Evolutionary conservation across 2,888 invertebrate genomes (phyloP).

Genomic region (Caradrina kadenii): DNA sequence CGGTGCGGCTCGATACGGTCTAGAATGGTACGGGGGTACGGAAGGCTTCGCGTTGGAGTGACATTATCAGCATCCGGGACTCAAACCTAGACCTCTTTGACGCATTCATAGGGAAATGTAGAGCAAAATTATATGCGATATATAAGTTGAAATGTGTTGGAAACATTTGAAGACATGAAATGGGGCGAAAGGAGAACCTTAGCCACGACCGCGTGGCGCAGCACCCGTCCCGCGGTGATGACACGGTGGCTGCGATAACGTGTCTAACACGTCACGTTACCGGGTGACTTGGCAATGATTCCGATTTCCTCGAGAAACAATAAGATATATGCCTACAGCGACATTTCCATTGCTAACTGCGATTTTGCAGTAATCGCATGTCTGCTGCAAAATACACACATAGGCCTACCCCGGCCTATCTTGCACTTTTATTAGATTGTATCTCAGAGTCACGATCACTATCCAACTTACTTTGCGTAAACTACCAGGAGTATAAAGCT

Average conservation of each 20-base stretch:
- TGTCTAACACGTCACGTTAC: constrained; percentile 12
- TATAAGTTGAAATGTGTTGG: constrained; percentile 44
- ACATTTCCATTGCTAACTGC: constrained; percentile 30
- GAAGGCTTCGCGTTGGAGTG: constrained; percentile 36
- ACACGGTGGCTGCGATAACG: background rate
- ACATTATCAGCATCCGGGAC: constrained; percentile 61
- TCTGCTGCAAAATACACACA: constrained; percentile 6
- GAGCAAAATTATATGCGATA: constrained; percentile 44
- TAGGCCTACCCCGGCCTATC: constrained; percentile 17
- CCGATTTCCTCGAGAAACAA: constrained; percentile 22
- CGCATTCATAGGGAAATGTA: constrained; percentile 40
- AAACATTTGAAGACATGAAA: constrained; percentile 30
- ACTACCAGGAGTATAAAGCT: constrained; percentile 52
- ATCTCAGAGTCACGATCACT: constrained; percentile 34
- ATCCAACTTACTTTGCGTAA: constrained; percentile 34
- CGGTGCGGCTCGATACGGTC: background rate
- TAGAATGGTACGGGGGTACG: background rate
- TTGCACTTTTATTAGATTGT: constrained; percentile 37
- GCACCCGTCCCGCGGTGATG: no score
- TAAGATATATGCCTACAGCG: constrained; percentile 3
- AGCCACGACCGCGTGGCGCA: constrained; percentile 5
- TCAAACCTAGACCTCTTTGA: constrained; percentile 48
- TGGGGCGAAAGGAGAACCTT: constrained; percentile 18
- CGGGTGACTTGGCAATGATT: constrained; percentile 16
- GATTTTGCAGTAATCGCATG: constrained; percentile 14